Evolutionary conservation across 2,113 vertebrate species (phyloP).

Genomic region (Poeciliopsis prolifica): DNA sequence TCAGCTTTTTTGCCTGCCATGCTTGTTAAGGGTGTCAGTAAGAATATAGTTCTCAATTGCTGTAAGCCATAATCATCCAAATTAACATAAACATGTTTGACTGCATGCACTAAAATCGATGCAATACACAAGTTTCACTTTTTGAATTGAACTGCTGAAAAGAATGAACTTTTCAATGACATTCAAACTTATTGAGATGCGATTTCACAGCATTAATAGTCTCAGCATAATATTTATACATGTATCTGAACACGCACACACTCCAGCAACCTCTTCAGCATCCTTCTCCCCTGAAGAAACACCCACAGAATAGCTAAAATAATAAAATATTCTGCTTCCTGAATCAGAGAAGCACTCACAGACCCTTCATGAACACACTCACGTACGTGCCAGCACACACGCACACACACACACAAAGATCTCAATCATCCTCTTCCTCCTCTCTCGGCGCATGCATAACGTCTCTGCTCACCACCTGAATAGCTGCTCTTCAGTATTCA

Average conservation of each 20-base stretch:
- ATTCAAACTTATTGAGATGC: background rate
- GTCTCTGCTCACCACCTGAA: constrained; percentile 30
- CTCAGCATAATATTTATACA: background rate
- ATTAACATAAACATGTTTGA: background rate
- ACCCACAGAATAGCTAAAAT: constrained; percentile 31
- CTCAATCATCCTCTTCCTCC: constrained; percentile 14
- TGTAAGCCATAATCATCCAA: background rate
- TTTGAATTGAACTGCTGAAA: background rate
- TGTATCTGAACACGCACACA: background rate
- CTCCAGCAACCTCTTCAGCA: background rate
- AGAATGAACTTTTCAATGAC: background rate
- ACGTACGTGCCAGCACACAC: constrained; percentile 8
- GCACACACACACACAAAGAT: constrained; percentile 6
- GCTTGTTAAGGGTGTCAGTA: too few relatives aligned
- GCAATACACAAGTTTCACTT: background rate
- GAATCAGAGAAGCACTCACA: constrained; percentile 24
- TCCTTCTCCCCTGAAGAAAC: background rate
- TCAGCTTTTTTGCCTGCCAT: background rate
- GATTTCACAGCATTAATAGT: background rate
- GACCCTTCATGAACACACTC: constrained; percentile 25
- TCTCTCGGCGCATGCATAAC: constrained; percentile 8
- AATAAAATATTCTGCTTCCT: constrained; percentile 27
- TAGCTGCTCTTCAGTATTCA: constrained; percentile 57
- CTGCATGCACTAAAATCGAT: background rate
- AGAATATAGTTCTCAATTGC: background rate